Evolutionary conservation across 2,113 vertebrate genomes (phyloP).

Genomic region (Paraplagusia blochii): DNA sequence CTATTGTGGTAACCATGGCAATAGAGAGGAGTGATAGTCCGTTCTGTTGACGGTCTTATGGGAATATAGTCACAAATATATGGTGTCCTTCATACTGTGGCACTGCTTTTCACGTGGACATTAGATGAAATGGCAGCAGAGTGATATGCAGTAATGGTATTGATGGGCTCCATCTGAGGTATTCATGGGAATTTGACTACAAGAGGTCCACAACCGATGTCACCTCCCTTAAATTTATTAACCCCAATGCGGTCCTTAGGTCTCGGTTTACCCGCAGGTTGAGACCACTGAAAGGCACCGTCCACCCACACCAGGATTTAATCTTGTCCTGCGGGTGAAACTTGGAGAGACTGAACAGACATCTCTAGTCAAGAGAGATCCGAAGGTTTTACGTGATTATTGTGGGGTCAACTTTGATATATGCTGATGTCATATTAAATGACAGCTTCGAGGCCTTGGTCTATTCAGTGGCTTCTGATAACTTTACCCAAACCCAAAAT

Average conservation of each 20-base stretch:
- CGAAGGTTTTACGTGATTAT: constrained; percentile 61
- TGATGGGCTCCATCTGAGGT: no score
- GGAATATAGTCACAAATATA: neutral
- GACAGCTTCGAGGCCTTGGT: constrained; percentile 49
- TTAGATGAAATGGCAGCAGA: constrained; percentile 1
- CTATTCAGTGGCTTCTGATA: neutral
- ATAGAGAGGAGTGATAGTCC: neutral
- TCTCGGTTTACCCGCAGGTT: constrained; percentile 14
- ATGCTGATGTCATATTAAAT: constrained; percentile 67
- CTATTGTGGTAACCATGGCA: neutral
- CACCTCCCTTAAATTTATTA: no score
- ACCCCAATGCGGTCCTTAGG: no score
- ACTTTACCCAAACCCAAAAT: neutral
- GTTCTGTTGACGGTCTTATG: neutral
- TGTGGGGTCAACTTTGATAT: constrained; percentile 30
- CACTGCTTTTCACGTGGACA: neutral
- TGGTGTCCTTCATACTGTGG: neutral
- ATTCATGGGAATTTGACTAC: no score
- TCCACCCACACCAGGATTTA: no score
- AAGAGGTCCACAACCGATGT: no score
- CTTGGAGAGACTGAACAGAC: neutral
- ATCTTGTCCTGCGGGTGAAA: no score
- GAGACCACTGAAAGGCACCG: constrained; percentile 17
- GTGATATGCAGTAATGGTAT: no score
- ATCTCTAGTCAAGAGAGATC: constrained; percentile 57